phyloP scores from a whole-genome alignment of 2,888 invertebrate genomes.

The Thelaira solivaga region DNA sequence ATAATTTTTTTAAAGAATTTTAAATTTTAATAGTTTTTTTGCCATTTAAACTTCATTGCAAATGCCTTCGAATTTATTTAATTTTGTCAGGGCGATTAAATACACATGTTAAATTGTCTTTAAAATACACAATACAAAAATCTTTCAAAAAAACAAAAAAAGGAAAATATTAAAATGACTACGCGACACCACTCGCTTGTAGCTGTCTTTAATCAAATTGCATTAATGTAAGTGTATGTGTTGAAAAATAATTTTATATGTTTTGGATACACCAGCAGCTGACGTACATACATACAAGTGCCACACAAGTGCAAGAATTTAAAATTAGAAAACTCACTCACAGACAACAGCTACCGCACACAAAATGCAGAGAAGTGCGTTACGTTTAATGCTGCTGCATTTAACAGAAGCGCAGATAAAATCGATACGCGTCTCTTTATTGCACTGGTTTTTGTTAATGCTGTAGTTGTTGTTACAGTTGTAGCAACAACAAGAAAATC shows the following conservation, averaged over 20 bases:
- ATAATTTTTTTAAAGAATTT: no score
- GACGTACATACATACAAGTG: background rate
- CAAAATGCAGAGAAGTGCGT: conserved; percentile 61
- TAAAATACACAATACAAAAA: no score
- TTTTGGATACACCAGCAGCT: background rate
- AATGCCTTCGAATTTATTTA: no score
- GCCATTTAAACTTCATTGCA: no score
- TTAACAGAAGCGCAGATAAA: conserved; percentile 65
- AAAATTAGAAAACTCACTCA: conserved; percentile 23
- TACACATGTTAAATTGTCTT: no score
- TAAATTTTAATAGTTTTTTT: no score
- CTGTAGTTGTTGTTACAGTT: background rate
- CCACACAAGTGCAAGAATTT: conserved; percentile 20
- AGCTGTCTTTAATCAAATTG: background rate
- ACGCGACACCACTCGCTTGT: background rate
- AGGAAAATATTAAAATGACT: background rate
- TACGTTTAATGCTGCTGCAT: conserved; percentile 60
- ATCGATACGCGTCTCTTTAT: conserved; percentile 59
- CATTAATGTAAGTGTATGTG: background rate
- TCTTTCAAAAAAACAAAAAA: no score
- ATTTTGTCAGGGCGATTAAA: no score
- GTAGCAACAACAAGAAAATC: conserved; percentile 33
- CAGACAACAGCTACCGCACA: conserved; percentile 20
- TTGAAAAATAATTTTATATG: background rate
- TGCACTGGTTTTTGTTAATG: no score